Evolutionary conservation across 1,140 invertebrate genomes (phyloP).

Genomic region (Calliphora vicina): DNA sequence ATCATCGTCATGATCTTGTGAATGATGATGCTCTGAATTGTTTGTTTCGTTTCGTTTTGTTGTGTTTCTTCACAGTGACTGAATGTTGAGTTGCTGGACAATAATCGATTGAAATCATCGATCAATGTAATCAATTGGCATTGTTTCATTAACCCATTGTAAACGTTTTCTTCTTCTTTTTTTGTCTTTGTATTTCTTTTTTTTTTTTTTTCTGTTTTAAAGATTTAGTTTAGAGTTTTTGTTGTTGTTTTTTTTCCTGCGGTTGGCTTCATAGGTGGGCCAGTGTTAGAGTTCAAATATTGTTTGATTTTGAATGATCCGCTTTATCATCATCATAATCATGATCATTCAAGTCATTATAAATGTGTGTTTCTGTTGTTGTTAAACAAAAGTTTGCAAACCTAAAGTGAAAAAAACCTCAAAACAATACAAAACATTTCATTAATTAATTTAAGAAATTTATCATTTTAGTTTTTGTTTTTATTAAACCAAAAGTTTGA

Average conservation of each 20-base stretch:
- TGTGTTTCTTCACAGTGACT: not conserved
- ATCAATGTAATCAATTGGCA: constrained; percentile 44
- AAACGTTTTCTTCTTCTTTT: not conserved
- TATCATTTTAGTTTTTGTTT: not conserved
- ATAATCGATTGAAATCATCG: constrained; percentile 41
- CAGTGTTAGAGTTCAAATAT: constrained; percentile 33
- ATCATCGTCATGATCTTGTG: not conserved
- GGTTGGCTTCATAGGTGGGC: constrained; percentile 26
- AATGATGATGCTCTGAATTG: constrained; percentile 5
- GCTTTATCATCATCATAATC: constrained; percentile 4
- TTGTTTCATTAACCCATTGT: constrained; percentile 40
- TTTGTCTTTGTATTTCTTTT: not conserved
- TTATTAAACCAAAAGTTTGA: too few species aligned
- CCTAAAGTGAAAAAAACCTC: not conserved
- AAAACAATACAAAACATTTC: constrained; percentile 6
- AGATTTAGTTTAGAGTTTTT: not conserved
- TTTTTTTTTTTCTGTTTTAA: too few species aligned
- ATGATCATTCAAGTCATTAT: not conserved
- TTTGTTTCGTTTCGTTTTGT: not conserved
- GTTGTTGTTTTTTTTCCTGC: not conserved
- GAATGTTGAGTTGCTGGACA: constrained; percentile 25
- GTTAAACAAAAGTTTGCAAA: not conserved
- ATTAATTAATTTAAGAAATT: constrained; percentile 7
- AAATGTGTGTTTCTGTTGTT: not conserved
- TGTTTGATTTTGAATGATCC: constrained; percentile 26